Conservation (phyloP, 2,888 invertebrate species). For the Heteromurus nitidus region DNA sequence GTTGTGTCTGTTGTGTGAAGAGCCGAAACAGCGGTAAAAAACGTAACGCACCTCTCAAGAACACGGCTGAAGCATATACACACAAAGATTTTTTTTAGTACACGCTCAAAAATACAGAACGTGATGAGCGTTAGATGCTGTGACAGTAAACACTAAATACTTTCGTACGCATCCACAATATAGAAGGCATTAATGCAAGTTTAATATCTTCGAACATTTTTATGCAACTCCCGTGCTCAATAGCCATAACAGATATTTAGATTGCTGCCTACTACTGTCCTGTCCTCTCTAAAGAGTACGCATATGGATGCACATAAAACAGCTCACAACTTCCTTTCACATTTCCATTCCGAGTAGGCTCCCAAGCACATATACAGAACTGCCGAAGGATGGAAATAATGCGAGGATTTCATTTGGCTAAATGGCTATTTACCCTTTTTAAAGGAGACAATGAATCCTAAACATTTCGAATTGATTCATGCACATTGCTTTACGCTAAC, state of each 20-base stretch:
- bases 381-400: constrained; percentile 23
- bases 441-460: too few species aligned
- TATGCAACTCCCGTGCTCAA: neutral
- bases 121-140: neutral
- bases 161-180: neutral
- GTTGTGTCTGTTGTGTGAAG: too few species aligned
- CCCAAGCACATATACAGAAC: neutral
- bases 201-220: too few species aligned
- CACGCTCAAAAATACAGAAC: too few species aligned
- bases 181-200: neutral
- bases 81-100: neutral
- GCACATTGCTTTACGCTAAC: too few species aligned
- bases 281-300: too few species aligned
- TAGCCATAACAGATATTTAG: too few species aligned
- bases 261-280: too few species aligned
- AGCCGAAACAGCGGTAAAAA: neutral
- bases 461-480: too few species aligned
- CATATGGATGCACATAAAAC: too few species aligned
- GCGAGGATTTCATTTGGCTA: neutral
- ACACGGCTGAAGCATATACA: neutral
- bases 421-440: constrained; percentile 6
- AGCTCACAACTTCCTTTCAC: too few species aligned
- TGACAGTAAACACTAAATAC: neutral
- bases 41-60: constrained; percentile 22
- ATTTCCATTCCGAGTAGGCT: neutral